Base-by-base conservation (phyloP, 1,140 invertebrate species). In the Heterodera carotae region DNA sequence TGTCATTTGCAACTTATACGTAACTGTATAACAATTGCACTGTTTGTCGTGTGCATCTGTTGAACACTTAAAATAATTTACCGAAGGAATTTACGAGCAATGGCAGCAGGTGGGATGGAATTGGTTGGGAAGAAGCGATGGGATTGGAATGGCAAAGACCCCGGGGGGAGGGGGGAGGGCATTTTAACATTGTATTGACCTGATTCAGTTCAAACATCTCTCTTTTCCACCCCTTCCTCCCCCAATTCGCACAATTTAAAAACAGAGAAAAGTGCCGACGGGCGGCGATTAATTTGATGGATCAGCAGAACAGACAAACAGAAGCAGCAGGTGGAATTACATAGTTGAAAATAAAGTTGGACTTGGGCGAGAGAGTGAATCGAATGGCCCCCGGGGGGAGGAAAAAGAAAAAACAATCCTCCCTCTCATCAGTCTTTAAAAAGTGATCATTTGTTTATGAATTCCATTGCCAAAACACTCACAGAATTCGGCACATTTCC, bases 401-500 rank as follows among this genome's bases (percentile, higher is more conserved):
- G 18, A 22, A 15, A 18, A 18, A 10, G 22, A 53, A 18, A 53
- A 53, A 53, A 53, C 12, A 22, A 0, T 1, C 18, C 15, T 18
- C 48, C 18, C 15, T 2, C 18, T n/a, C 1, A 53, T 0, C 39
- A 12, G 39, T 12, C 6, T 39, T 39, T 39, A 53, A 22, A 43
- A 12, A 12, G 39, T 8, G 39, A 2, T 6, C 39, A 43, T 43
- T 43, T 43, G 39, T 43, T 0, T 6, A 12, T 43, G 6, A 43
- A 43, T 43, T 2, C 6, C 6, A 43, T 8, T 62, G 60, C 22
- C 12, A 29, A 27, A 29, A 31, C 7, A 66, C 62, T 66, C 62
- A 66, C 62, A 31, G 27, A 66, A 66, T 66, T 66, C 62, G 62
- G 62, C 62, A 34, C 62, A 66, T 34, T 66, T 66, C 22, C 62